Evolutionary conservation across 2,113 vertebrate genomes (phyloP).

Genomic region (Podilymbus podiceps): DNA sequence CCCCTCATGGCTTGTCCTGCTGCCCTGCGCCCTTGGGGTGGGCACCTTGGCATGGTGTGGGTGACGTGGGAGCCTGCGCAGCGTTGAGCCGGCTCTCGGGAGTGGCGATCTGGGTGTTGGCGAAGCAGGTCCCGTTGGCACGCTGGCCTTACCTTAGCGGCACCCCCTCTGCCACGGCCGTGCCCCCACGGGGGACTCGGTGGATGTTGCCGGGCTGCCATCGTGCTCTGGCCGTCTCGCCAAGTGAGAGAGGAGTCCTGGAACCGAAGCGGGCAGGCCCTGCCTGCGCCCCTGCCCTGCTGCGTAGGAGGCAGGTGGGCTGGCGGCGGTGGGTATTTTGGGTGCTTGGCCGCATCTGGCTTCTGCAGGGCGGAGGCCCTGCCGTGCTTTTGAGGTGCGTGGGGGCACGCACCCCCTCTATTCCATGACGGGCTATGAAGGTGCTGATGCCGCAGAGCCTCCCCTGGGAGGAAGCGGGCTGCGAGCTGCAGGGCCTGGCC

Average conservation of each 20-base stretch:
- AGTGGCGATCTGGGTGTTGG: accelerated
- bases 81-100: accelerated
- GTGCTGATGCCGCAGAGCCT: not conserved
- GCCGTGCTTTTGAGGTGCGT: not conserved
- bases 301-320: not conserved
- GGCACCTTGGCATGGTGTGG: accelerated
- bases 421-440: constrained; percentile 11
- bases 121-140: accelerated
- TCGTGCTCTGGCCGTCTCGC: accelerated
- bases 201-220: accelerated
- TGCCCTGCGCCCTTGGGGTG: not conserved
- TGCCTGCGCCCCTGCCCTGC: accelerated
- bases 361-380: not conserved
- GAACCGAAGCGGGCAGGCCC: accelerated
- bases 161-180: accelerated
- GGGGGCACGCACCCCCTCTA: not conserved
- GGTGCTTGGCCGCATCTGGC: not conserved
- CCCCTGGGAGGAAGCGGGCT: constrained; percentile 57
- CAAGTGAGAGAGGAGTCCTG: accelerated
- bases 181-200: accelerated
- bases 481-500: not conserved
- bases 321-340: not conserved
- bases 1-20: accelerated
- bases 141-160: accelerated
- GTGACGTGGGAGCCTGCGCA: accelerated